Conservation (phyloP, 2,113 vertebrate species). For the Herpailurus yagouaroundi region DNA sequence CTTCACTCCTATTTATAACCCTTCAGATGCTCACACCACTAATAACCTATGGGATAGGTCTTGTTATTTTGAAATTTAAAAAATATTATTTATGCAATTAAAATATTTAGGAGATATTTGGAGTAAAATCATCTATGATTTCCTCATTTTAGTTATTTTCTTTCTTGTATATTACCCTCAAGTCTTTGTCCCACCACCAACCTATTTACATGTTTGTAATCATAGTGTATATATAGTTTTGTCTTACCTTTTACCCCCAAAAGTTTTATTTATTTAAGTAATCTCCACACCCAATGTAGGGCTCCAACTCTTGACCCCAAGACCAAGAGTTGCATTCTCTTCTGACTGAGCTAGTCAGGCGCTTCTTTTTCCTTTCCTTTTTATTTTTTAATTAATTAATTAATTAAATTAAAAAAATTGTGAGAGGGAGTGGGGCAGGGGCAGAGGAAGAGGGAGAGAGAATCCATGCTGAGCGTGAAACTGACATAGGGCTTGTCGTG, state of each 20-base stretch:
- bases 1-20: not conserved
- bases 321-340: not conserved
- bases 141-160: not conserved
- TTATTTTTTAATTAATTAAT: not conserved
- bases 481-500: too few relatives aligned
- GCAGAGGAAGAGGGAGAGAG: too few relatives aligned
- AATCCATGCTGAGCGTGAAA: too few relatives aligned
- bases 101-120: conserved; percentile 34
- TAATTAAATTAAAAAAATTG: too few relatives aligned
- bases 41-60: not conserved
- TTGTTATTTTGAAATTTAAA: not conserved
- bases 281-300: not conserved
- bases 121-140: not conserved
- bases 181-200: not conserved
- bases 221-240: not conserved
- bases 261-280: not conserved
- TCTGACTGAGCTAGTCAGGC: not conserved
- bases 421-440: too few relatives aligned
- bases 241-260: rapidly evolving
- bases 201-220: not conserved
- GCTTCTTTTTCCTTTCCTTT: not conserved
- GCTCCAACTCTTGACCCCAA: not conserved
- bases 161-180: not conserved
- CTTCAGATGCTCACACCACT: not conserved
- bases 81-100: not conserved